Evolutionary conservation across 2,113 vertebrate species (phyloP).

Genomic region (Neoarius graeffei): DNA sequence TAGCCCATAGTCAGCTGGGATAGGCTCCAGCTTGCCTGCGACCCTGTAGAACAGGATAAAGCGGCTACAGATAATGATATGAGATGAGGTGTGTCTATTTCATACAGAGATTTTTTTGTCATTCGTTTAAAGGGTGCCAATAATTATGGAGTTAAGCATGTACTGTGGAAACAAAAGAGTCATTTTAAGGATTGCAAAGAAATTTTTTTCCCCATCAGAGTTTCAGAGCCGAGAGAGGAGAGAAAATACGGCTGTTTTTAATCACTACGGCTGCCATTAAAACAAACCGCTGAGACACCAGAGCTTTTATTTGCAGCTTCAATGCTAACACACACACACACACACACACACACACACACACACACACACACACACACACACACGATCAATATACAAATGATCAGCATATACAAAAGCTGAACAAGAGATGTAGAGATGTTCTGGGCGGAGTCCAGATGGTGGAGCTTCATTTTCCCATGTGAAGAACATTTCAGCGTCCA

Average conservation of each 20-base stretch:
- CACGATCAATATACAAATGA: background rate
- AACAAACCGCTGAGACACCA: background rate
- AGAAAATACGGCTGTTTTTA: background rate
- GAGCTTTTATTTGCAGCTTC: background rate
- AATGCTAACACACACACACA: background rate
- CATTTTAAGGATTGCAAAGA: background rate
- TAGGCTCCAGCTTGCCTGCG: too few relatives aligned
- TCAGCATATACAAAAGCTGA: background rate
- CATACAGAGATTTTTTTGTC: background rate
- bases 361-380: conserved; percentile 2
- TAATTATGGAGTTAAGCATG: background rate
- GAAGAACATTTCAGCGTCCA: background rate
- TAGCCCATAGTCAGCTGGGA: too few relatives aligned
- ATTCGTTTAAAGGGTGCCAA: background rate
- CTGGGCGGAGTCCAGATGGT: conserved; percentile 16
- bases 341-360: conserved; percentile 3
- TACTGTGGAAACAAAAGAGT: background rate
- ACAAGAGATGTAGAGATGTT: background rate
- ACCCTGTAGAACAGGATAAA: too few relatives aligned
- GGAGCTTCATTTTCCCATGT: background rate
- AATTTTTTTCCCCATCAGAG: background rate
- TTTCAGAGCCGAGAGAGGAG: background rate
- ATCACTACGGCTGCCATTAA: background rate
- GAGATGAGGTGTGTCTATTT: too few relatives aligned
- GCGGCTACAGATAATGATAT: too few relatives aligned